A percentile compares a stretch with the other conserved stretches of the same genome.
Conservation (phyloP, 1,140 invertebrate genomes). For the Wasmannia auropunctata region DNA sequence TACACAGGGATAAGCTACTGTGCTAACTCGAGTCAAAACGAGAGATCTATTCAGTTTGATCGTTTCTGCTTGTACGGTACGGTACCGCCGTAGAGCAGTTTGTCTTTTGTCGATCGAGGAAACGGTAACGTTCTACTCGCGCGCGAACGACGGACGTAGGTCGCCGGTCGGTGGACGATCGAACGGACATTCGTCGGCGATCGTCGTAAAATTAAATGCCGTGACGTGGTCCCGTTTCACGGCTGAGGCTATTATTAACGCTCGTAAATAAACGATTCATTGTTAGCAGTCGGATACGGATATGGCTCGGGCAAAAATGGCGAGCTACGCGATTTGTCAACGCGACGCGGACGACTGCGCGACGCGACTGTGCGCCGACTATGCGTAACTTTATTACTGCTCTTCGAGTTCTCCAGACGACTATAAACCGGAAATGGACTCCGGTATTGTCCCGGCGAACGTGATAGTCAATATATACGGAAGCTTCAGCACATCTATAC, state of each 20-base stretch:
- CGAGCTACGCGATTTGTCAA: conserved; percentile 23
- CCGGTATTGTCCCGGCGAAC: not conserved
- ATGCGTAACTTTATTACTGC: conserved; percentile 15
- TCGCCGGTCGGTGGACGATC: conserved; percentile 13
- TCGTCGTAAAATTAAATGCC: conserved; percentile 34
- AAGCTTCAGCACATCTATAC: not conserved
- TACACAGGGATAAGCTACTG: too few relatives aligned
- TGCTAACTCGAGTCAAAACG: too few relatives aligned
- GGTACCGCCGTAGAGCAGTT: not conserved
- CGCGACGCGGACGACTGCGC: not conserved
- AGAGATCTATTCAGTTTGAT: not conserved
- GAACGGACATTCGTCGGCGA: not conserved
- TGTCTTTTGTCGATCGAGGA: not conserved
- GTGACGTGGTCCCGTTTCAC: conserved; percentile 14
- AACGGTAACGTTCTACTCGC: not conserved
- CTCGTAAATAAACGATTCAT: conserved; percentile 53
- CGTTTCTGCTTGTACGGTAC: conserved; percentile 11
- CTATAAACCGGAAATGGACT: conserved; percentile 23
- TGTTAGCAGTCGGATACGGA: conserved; percentile 24
- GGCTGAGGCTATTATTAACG: conserved; percentile 23
- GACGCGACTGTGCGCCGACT: not conserved
- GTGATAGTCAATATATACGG: conserved; percentile 8
- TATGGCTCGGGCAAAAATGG: conserved; percentile 16
- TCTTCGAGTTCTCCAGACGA: conserved; percentile 21
- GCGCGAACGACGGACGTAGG: not conserved